A percentile compares a stretch with the other conserved stretches of the same genome.
Evolutionary conservation across 2,113 vertebrate species (phyloP).

Genomic region (Toxotes jaculatrix): DNA sequence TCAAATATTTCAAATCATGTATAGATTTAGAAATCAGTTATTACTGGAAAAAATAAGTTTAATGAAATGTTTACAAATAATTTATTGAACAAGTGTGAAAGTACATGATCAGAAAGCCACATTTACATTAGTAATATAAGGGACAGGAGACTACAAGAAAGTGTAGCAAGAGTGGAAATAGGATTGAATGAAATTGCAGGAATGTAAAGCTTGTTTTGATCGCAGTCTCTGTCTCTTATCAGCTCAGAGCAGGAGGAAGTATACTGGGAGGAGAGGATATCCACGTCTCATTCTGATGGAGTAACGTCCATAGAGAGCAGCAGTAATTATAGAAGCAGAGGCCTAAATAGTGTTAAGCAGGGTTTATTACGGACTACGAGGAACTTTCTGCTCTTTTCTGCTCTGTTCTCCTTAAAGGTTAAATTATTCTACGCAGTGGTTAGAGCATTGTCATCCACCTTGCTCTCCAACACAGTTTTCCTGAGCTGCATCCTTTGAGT

Average conservation of each 20-base stretch:
- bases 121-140: too few species aligned
- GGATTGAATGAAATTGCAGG: slow-evolving; percentile 28
- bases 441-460: not conserved
- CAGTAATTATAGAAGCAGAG: slow-evolving; percentile 33
- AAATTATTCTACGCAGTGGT: not conserved
- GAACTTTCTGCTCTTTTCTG: not conserved
- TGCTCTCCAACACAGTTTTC: not conserved
- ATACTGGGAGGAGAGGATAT: slow-evolving; percentile 67
- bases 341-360: not conserved
- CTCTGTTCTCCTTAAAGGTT: not conserved
- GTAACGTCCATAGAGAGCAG: not conserved
- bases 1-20: too few species aligned
- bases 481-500: not conserved
- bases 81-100: too few species aligned
- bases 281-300: slow-evolving; percentile 47
- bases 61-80: too few species aligned
- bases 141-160: too few species aligned
- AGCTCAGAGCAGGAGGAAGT: slow-evolving; percentile 68
- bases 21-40: too few species aligned
- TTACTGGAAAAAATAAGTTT: too few species aligned
- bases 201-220: slow-evolving; percentile 56
- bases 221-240: slow-evolving; percentile 56
- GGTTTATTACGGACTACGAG: not conserved
- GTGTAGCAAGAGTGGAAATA: not conserved
- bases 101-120: too few species aligned